Evolutionary conservation across 1,140 invertebrate genomes (phyloP).

Genomic region (Periplaneta americana): DNA sequence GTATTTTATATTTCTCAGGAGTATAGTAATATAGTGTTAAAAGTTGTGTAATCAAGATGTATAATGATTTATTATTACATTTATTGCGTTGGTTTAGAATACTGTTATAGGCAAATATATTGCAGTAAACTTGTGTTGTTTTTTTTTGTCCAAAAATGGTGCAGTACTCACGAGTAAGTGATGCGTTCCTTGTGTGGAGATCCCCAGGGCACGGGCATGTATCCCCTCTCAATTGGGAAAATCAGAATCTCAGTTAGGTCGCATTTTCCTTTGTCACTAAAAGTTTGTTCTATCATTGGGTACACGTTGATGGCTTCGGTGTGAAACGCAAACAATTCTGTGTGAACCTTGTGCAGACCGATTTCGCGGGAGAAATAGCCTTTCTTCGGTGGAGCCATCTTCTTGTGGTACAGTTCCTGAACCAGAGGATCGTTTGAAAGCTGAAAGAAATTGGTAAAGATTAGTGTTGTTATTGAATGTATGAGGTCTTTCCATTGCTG

Average conservation of each 20-base stretch:
- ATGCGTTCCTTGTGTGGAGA: not conserved
- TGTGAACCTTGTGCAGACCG: not conserved
- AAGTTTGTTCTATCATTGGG: not conserved
- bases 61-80: no score
- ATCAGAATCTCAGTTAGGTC: not conserved
- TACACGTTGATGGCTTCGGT: conserved; percentile 4
- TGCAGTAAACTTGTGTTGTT: no score
- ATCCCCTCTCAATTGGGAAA: not conserved
- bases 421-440: not conserved
- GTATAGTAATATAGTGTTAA: no score
- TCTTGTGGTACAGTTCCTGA: not conserved
- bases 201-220: not conserved
- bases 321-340: not conserved
- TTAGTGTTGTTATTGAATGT: no score
- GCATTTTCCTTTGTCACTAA: not conserved
- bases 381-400: not conserved
- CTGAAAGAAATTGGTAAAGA: no score
- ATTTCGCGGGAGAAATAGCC: not conserved
- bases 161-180: no score
- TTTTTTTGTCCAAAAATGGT: no score
- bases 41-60: no score
- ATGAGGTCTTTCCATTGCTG: no score
- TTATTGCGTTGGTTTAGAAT: no score
- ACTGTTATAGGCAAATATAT: no score
- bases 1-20: no score